phyloP scores from a whole-genome alignment of 2,797 vertebrate species.

The Helostoma temminkii region DNA sequence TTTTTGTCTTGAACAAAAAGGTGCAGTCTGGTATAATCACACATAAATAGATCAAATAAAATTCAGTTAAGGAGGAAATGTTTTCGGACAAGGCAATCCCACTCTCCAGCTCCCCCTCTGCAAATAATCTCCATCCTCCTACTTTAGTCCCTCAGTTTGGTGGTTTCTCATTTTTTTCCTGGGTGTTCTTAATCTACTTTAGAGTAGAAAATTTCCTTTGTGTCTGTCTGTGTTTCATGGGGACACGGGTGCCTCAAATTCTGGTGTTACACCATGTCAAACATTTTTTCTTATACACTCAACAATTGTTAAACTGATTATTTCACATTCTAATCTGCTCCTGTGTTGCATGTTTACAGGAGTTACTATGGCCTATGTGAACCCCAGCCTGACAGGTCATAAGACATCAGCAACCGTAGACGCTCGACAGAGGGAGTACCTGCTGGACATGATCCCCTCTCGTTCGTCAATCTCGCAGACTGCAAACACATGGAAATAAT shows the following conservation, averaged over 20 bases:
- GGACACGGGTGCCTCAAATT: constrained; percentile 32
- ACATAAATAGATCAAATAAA: constrained; percentile 30
- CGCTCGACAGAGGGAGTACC: constrained; percentile 97
- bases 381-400: constrained; percentile 91
- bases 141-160: constrained; percentile 51
- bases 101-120: constrained; percentile 21
- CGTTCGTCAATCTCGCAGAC: constrained; percentile 95
- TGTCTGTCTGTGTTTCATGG: constrained; percentile 46
- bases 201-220: constrained; percentile 47
- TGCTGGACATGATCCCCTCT: constrained; percentile 98
- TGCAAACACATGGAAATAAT: constrained; percentile 95
- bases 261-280: constrained; percentile 17
- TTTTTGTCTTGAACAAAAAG: constrained; percentile 2
- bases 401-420: constrained; percentile 89
- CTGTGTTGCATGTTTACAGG: constrained; percentile 82
- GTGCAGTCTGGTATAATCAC: background rate
- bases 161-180: constrained; percentile 48
- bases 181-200: constrained; percentile 36
- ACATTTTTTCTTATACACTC: background rate
- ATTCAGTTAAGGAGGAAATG: constrained; percentile 56
- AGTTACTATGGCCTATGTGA: constrained; percentile 94
- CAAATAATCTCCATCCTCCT: constrained; percentile 59
- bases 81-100: constrained; percentile 74
- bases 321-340: constrained; percentile 23
- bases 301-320: constrained; percentile 2